Conservation (phyloP, 2,888 invertebrate species). For the Lepeophtheirus nordmannii region DNA sequence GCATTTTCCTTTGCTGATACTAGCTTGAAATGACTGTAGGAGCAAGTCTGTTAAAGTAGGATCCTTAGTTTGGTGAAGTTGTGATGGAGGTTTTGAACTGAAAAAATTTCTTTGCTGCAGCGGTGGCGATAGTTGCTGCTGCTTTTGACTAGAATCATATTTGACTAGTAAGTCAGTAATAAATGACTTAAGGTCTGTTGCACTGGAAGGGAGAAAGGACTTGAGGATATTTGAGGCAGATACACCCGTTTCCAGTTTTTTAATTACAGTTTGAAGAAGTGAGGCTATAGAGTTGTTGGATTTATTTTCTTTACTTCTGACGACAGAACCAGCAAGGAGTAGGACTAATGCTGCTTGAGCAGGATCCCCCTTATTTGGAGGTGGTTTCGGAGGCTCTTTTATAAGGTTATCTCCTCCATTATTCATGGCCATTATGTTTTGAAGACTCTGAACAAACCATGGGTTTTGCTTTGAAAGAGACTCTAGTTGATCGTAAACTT, state of each 20-base stretch:
- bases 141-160: slow-evolving; percentile 6
- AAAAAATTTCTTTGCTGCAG: no score
- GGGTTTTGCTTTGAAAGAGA: slow-evolving; percentile 21
- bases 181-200: slow-evolving; percentile 7
- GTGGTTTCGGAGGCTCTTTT: neutral
- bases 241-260: slow-evolving; percentile 9
- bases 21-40: slow-evolving; percentile 17
- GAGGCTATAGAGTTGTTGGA: neutral
- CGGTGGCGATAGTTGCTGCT: neutral
- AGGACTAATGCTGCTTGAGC: slow-evolving; percentile 22
- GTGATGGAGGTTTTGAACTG: no score
- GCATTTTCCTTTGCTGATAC: slow-evolving; percentile 6
- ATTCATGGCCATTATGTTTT: slow-evolving; percentile 16
- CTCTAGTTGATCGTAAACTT: slow-evolving; percentile 34
- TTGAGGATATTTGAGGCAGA: slow-evolving; percentile 9
- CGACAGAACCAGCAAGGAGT: slow-evolving; percentile 4
- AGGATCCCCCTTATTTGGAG: slow-evolving; percentile 4
- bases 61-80: slow-evolving; percentile 5
- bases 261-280: neutral
- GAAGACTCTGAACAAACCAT: slow-evolving; percentile 19
- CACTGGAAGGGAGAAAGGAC: slow-evolving; percentile 2
- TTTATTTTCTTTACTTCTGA: neutral
- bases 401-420: neutral
- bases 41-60: slow-evolving; percentile 17
- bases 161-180: slow-evolving; percentile 1